Evolutionary conservation across 2,888 invertebrate genomes (phyloP), one percentile per base, ranked within the genome.

Genomic region (Bedellia somnulentella): DNA sequence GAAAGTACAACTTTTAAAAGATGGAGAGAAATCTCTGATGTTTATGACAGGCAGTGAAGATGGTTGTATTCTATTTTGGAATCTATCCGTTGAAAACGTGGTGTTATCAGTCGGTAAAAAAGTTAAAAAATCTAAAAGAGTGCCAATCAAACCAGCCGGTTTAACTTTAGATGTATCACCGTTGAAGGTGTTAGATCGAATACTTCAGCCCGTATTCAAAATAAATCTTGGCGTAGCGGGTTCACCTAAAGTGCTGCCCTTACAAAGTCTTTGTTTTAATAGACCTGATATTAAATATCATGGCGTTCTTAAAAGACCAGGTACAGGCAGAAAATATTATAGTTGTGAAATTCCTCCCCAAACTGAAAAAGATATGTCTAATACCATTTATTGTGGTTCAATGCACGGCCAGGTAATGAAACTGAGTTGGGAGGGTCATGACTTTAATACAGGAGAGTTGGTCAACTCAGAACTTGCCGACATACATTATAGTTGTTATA

Each of bases 41-140:
- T 85, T 89, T 47, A 52, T 83, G 3, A 82, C 86, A 1, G 75
- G 80, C 15, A 79, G 85, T 15, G 68, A 80, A 37, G 89, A 89
- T 49, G 87, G 88, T 1, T 77, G 62, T 1, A 66, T 89, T 27
- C 68, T 83, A 23, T 80, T 87, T 46, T 89, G 89, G 88, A 82
- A 86, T 59, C 57, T 89, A 29, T 80, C 82, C 37, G 66, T 70
- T n/a, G 63, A 67, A 36, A 67, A 62, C 37, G 39, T 60, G 2
- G 49, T 47, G 3, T 37, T 45, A 16, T 49, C 59, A 37, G 64
- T 67, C 41, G 47, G 49, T 0, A 68, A 60, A 33, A 66, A 59
- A 42, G 44, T 60, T 3, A 67, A 63, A 38, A 68, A 61, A 41
- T 63, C 75, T 3, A 71, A 64, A 42, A 62, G 81, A 37, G 52